Conservation (phyloP, 2,797 vertebrate species). For the Pseudotriccus pelzelni region DNA sequence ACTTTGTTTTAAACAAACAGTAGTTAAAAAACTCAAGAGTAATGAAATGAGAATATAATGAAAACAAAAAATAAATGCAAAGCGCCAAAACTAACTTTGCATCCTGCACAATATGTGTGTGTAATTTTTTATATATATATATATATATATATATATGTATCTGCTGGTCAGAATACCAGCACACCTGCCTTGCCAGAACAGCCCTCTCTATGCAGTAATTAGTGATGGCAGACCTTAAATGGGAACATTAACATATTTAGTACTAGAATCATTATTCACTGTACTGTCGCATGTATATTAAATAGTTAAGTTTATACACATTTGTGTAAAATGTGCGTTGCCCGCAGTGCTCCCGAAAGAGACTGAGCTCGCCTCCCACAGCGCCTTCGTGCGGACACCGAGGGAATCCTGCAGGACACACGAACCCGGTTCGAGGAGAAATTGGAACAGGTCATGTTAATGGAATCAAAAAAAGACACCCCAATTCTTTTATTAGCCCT, state of each 20-base stretch:
- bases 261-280: no score
- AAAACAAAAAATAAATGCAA: neutral
- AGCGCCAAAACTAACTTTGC: neutral
- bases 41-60: neutral
- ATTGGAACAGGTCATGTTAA: accelerated
- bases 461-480: neutral
- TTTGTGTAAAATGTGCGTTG: neutral
- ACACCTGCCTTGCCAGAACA: neutral
- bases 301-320: accelerated
- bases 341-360: neutral
- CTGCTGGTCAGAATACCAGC: neutral
- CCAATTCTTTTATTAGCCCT: neutral
- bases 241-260: neutral
- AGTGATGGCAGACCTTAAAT: neutral
- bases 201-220: neutral
- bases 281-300: accelerated
- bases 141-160: no score
- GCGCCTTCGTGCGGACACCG: conserved; percentile 28
- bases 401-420: neutral
- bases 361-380: neutral
- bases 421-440: neutral
- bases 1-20: neutral
- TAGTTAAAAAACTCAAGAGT: neutral
- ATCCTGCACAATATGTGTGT: neutral
- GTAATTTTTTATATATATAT: no score